Evolutionary conservation across 1,140 invertebrate species (phyloP).

Genomic region (Danaus plexippus): DNA sequence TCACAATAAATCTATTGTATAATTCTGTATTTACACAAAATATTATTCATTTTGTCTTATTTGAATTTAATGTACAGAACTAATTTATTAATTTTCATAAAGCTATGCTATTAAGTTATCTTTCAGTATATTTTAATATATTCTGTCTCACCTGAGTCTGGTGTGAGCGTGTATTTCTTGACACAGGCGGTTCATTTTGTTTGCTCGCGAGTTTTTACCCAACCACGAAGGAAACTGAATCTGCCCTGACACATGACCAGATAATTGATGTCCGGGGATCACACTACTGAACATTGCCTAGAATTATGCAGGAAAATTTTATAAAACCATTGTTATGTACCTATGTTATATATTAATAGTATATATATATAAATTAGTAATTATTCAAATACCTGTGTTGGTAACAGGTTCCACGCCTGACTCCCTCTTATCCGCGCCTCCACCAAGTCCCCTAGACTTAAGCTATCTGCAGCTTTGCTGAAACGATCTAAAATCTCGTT

Average conservation of each 20-base stretch:
- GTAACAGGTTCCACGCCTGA: conserved; percentile 92
- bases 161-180: conserved; percentile 89
- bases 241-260: conserved; percentile 82
- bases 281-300: conserved; percentile 93
- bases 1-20: no score
- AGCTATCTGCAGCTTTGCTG: conserved; percentile 84
- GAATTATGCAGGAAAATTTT: not conserved
- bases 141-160: conserved; percentile 75
- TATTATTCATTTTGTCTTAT: no score
- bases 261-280: conserved; percentile 88
- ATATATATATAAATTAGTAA: no score
- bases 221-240: conserved; percentile 96
- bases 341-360: no score
- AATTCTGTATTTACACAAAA: no score
- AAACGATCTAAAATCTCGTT: conserved; percentile 46
- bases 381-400: conserved; percentile 77
- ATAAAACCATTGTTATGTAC: no score
- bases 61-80: no score
- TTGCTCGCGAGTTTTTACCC: conserved; percentile 91
- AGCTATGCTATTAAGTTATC: no score
- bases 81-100: no score
- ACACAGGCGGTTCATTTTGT: conserved; percentile 86
- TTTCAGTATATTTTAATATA: no score
- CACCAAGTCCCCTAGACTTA: conserved; percentile 89
- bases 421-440: conserved; percentile 84